These are phyloP conservation scores for Eubasilissa regina DNA, from an alignment of 1,140 invertebrate genomes.

Conservation along the genomic window DNA sequence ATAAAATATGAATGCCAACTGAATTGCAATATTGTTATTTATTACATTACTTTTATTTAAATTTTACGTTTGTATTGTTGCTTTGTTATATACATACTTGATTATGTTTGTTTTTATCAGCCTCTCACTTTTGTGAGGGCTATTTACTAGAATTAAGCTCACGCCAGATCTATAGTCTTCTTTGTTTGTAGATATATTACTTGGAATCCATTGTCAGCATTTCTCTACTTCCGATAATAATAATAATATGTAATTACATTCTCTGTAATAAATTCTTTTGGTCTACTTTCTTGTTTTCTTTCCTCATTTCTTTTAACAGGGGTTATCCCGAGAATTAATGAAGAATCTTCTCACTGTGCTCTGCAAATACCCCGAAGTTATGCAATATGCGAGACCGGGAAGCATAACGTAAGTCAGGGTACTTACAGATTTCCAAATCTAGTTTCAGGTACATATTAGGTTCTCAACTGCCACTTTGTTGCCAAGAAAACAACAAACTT, in stretches of 20 bases:
- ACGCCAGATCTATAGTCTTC: constrained; percentile 61
- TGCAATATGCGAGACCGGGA: no score
- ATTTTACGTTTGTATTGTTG: constrained; percentile 55
- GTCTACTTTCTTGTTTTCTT: constrained; percentile 50
- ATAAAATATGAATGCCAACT: constrained; percentile 50
- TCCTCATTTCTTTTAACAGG: constrained; percentile 53
- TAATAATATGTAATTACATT: constrained; percentile 61
- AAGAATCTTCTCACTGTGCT: no score
- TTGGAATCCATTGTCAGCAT: constrained; percentile 61
- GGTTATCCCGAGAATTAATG: no score
- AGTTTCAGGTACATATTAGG: no score
- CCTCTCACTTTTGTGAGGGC: constrained; percentile 58
- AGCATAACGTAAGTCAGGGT: no score
- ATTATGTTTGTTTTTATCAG: constrained; percentile 58
- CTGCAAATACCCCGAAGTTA: no score
- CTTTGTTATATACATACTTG: constrained; percentile 60
- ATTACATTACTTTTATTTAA: constrained; percentile 57
- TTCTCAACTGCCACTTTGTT: no score
- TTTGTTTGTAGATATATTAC: constrained; percentile 60
- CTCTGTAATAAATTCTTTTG: constrained; percentile 61
- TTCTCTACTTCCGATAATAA: constrained; percentile 61
- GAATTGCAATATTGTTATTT: constrained; percentile 60
- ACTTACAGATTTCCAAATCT: no score
- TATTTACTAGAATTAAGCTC: constrained; percentile 60
- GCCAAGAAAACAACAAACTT: no score